A percentile compares a stretch with the other conserved stretches of the same genome.
Evolutionary conservation across 2,888 invertebrate species (phyloP).

Genomic region (Himalopsyche anomala): DNA sequence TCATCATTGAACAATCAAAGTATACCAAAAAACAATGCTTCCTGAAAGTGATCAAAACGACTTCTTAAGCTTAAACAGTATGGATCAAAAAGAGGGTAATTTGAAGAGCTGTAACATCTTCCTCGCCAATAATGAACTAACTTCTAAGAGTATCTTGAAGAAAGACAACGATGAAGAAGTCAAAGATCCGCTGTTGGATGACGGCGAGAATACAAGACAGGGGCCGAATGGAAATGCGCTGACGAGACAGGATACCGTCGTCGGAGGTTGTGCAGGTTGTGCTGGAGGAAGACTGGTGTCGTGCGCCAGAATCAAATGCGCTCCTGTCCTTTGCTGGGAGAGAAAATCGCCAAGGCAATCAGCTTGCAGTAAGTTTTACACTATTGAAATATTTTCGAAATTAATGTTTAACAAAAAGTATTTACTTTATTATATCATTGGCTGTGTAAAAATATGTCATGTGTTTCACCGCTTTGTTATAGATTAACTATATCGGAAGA

Average conservation of each 20-base stretch:
- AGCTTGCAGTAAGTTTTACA: conserved; percentile 50
- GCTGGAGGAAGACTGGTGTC: conserved; percentile 58
- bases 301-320: conserved; percentile 58
- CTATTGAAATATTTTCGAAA: neutral
- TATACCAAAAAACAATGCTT: neutral
- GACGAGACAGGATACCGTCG: conserved; percentile 58
- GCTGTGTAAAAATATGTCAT: too few species aligned
- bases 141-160: conserved; percentile 29
- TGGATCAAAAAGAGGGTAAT: conserved; percentile 28
- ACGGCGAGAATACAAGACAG: neutral
- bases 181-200: conserved; percentile 36
- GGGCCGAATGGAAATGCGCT: conserved; percentile 24
- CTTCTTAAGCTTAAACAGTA: neutral
- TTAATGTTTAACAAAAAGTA: too few species aligned
- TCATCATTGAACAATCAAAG: neutral
- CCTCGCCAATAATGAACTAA: conserved; percentile 41
- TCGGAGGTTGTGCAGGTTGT: conserved; percentile 57
- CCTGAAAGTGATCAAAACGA: conserved; percentile 12
- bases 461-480: too few species aligned
- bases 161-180: conserved; percentile 42
- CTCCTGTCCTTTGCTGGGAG: conserved; percentile 61
- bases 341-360: conserved; percentile 49
- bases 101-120: neutral
- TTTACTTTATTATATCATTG: too few species aligned
- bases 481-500: too few species aligned